phyloP scores from a whole-genome alignment of 2,113 vertebrate species.

The Labeo rohita region DNA sequence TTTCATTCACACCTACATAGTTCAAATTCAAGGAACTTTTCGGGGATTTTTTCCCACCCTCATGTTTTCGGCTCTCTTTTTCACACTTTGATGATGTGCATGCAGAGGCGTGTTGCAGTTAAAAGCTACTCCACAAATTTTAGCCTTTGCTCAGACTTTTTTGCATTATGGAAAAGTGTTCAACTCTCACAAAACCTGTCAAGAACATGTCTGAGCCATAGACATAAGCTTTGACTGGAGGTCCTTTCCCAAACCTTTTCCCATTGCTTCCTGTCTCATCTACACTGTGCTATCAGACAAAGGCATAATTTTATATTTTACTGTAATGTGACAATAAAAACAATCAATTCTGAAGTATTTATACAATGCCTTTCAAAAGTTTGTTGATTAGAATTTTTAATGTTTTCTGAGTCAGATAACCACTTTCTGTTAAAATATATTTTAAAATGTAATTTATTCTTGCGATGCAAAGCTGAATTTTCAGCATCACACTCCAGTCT shows the following conservation, averaged over 20 bases:
- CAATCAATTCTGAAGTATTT: neutral
- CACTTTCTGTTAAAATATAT: neutral
- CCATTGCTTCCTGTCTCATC: neutral
- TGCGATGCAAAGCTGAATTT: neutral
- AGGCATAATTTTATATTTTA: neutral
- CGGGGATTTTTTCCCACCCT: neutral
- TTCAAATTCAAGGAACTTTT: neutral
- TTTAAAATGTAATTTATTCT: neutral
- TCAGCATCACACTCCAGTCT: neutral
- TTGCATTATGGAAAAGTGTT: neutral
- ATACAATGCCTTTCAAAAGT: neutral
- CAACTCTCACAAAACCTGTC: neutral
- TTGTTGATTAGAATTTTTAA: neutral
- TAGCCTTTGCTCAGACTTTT: slow-evolving; percentile 4
- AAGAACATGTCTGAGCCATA: neutral
- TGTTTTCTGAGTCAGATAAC: neutral
- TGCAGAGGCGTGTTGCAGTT: slow-evolving; percentile 14
- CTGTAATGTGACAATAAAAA: neutral
- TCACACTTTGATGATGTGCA: slow-evolving; percentile 9
- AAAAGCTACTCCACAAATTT: slow-evolving; percentile 29
- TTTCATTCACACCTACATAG: neutral
- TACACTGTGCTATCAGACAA: neutral
- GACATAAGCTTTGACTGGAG: neutral
- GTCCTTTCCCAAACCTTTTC: neutral
- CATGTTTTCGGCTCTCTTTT: neutral